phyloP scores from a whole-genome alignment of 2,113 vertebrate genomes.

The Ctenomys sociabilis region DNA sequence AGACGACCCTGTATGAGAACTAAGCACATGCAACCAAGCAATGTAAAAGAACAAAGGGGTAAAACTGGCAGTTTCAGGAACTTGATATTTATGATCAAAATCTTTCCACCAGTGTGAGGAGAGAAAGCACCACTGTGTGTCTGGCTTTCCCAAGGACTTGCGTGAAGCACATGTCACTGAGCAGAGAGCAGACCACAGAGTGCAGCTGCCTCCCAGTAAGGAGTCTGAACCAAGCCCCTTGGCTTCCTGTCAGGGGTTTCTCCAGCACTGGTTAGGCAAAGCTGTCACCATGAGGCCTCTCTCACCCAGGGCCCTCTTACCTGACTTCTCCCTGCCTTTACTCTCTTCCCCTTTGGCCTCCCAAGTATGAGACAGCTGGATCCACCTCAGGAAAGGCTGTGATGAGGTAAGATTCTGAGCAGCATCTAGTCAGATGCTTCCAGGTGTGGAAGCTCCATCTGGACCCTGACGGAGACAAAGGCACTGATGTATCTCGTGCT shows the following conservation, averaged over 20 bases:
- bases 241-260: not conserved
- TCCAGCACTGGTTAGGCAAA: not conserved
- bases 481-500: not conserved
- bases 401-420: not conserved
- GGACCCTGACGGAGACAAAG: not conserved
- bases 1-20: not conserved
- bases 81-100: constrained; percentile 4
- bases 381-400: not conserved
- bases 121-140: not conserved
- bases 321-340: not conserved
- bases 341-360: not conserved
- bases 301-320: not conserved
- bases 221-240: not conserved
- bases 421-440: not conserved
- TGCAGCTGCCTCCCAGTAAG: not conserved
- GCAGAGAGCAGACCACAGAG: not conserved
- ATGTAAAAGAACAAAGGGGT: not conserved
- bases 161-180: not conserved
- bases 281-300: not conserved
- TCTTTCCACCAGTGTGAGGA: not conserved
- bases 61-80: not conserved
- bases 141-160: not conserved
- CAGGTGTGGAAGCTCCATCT: not conserved
- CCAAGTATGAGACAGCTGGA: not conserved
- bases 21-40: not conserved